Evolutionary conservation across 2,797 vertebrate genomes (phyloP).

Genomic region (Pogonophryne albipinna): DNA sequence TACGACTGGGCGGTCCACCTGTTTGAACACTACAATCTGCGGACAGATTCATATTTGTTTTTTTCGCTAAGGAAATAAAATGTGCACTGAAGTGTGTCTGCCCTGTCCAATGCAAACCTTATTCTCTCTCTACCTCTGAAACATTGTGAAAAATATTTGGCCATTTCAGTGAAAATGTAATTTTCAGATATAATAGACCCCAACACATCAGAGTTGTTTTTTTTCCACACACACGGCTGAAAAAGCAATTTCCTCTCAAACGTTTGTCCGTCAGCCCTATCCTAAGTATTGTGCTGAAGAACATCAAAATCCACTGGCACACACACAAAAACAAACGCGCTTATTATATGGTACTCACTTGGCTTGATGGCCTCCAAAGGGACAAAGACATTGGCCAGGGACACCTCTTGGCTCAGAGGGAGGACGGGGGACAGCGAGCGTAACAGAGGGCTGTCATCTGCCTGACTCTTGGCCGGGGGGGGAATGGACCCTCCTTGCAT

Average conservation of each 20-base stretch:
- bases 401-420: conserved; percentile 81
- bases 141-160: neutral
- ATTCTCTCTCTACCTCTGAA: neutral
- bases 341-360: conserved; percentile 85
- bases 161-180: neutral
- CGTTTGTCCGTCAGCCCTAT: too few relatives aligned
- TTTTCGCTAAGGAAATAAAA: neutral
- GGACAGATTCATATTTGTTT: too few relatives aligned
- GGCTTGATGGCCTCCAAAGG: conserved; percentile 93
- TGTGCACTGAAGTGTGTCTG: neutral
- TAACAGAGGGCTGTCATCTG: conserved; percentile 86
- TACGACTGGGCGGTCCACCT: neutral
- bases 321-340: neutral
- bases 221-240: neutral
- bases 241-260: too few relatives aligned
- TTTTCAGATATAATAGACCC: neutral
- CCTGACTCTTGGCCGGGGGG: conserved; percentile 33
- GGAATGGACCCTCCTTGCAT: conserved; percentile 55
- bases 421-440: conserved; percentile 82
- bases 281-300: neutral
- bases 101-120: neutral
- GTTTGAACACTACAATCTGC: too few relatives aligned
- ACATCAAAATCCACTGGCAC: neutral
- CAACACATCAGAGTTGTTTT: neutral
- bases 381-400: conserved; percentile 89